phyloP scores from a whole-genome alignment of 2,113 vertebrate genomes.

The Equus quagga region DNA sequence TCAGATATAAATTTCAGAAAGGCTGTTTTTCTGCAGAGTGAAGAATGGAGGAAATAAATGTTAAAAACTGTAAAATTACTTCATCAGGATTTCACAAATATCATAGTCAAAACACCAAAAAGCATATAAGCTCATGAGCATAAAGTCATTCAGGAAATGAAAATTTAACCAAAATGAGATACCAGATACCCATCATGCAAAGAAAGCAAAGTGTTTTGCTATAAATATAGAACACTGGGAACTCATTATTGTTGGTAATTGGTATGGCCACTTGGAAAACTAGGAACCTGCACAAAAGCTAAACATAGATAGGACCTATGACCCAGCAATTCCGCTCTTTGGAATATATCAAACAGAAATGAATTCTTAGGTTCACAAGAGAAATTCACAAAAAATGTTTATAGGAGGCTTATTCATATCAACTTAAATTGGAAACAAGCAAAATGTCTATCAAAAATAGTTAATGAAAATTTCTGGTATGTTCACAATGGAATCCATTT shows the following conservation, averaged over 20 bases:
- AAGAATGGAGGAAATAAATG: not conserved
- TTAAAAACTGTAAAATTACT: not conserved
- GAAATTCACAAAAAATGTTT: not conserved
- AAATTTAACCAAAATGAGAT: not conserved
- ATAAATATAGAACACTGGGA: not conserved
- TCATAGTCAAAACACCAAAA: not conserved
- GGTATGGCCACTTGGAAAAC: not conserved
- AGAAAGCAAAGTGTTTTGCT: not conserved
- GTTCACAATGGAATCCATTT: not conserved
- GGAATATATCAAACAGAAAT: not conserved
- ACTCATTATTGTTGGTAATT: not conserved
- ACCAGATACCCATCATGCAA: not conserved
- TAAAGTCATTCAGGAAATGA: not conserved
- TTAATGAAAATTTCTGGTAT: not conserved
- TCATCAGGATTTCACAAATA: not conserved
- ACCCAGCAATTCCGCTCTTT: not conserved
- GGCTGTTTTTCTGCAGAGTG: not conserved
- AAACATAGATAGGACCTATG: not conserved
- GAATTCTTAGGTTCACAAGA: not conserved
- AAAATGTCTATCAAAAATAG: not conserved
- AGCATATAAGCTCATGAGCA: not conserved
- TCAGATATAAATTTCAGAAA: not conserved
- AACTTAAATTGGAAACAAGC: not conserved
- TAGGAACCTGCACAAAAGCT: not conserved
- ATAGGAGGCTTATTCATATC: not conserved